Percentiles rank a stretch among this genome's conserved stretches.
These are phyloP conservation scores for Metaphire vulgaris DNA, from an alignment of 1,140 invertebrate species.

Conservation along the genomic window DNA sequence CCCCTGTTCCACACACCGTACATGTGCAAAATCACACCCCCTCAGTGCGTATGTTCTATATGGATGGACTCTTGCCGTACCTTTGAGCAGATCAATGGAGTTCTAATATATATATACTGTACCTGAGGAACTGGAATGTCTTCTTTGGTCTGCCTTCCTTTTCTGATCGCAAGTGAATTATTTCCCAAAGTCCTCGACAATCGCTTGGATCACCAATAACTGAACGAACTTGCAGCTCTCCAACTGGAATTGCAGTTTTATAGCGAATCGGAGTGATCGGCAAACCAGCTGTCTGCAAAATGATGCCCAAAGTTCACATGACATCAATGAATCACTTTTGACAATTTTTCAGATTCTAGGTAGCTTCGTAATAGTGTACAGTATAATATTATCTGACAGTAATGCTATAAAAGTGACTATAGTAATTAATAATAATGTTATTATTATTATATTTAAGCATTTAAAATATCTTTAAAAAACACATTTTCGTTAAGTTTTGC, in stretches of 20 bases:
- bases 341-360: too few relatives aligned
- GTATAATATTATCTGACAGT: not conserved
- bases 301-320: not conserved
- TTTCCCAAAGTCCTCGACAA: constrained; percentile 90
- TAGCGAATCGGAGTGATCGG: constrained; percentile 64
- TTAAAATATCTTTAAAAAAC: too few relatives aligned
- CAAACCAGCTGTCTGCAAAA: not conserved
- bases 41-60: too few relatives aligned
- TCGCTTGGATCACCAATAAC: constrained; percentile 82
- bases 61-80: too few relatives aligned
- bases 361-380: too few relatives aligned
- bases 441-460: not conserved
- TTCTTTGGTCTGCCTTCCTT: constrained; percentile 88
- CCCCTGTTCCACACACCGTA: too few relatives aligned
- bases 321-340: too few relatives aligned
- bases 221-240: constrained; percentile 84
- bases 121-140: constrained; percentile 83
- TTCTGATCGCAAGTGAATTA: constrained; percentile 87
- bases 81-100: not conserved
- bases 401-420: too few relatives aligned
- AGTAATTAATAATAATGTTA: too few relatives aligned
- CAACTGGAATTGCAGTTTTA: constrained; percentile 90
- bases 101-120: not conserved
- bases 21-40: too few relatives aligned
- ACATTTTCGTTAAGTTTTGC: too few relatives aligned